Conservation (phyloP, 2,888 invertebrate species). For the Altica lythri region DNA sequence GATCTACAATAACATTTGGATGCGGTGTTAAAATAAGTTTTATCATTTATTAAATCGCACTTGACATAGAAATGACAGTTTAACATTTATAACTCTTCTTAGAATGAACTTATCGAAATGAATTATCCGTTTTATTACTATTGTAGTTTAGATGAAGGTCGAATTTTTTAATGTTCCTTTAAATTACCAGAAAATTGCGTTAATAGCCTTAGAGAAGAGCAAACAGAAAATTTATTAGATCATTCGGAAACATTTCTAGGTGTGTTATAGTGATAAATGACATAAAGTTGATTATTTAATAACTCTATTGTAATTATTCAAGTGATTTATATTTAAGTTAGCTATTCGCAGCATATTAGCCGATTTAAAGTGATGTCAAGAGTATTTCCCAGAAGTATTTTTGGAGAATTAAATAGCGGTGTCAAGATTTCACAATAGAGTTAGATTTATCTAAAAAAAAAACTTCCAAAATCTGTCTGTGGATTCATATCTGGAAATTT, state of each 20-base stretch:
- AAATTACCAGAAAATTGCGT: constrained; percentile 1
- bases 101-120: background rate
- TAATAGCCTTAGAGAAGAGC: background rate
- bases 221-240: constrained; percentile 12
- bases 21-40: no score
- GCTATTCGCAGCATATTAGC: no score
- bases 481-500: no score
- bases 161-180: background rate
- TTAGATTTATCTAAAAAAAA: no score
- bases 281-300: background rate
- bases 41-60: background rate
- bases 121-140: background rate
- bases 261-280: constrained; percentile 3
- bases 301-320: no score
- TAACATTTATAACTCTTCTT: background rate
- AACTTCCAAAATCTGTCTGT: no score
- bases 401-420: no score
- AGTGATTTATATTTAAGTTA: no score
- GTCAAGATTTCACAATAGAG: no score
- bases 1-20: no score
- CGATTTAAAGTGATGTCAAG: no score
- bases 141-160: constrained; percentile 1
- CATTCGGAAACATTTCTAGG: constrained; percentile 8
- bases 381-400: no score
- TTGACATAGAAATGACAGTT: background rate